Evolutionary conservation across 2,888 invertebrate genomes (phyloP), one percentile per base, ranked within the genome.

Genomic region (Aradus depressus): DNA sequence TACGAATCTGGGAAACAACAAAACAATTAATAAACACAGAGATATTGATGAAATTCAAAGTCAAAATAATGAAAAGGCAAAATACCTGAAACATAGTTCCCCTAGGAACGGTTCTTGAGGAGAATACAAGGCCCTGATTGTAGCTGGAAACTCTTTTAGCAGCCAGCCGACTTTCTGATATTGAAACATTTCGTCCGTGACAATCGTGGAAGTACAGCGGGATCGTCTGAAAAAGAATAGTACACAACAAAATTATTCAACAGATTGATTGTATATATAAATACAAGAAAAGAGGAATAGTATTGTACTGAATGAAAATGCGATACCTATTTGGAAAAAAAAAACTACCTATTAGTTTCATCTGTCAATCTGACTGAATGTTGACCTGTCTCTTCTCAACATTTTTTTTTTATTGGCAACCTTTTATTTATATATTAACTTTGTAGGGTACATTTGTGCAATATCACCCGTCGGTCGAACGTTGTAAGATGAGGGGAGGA

Each of bases 131-230:
- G 4, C 81, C 90, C 63, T 92, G 84, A 67, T 90, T 86, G 64
- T 88, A 92, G 22, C 91, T 86, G 28, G 81, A 80, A 1, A 78
- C 79, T 45, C 93, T 74, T 60, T 76, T 70, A 0, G 91, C 92
- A 18, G 70, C 68, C 38, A 74, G 70, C 57, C 76, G 76, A 44
- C 75, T 76, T 61, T 80, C 79, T 3, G 72, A 72, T 12, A 77
- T 65, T 4, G 87, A 71, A 57, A 92, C 78, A 68, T 93, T 89
- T 60, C 81, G 76, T 1, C 92, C 92, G 63, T 87, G 88, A 60
- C 84, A 76, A 59, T 84, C 84, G 44, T 59, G 59, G 41, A 62
- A 60, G 43, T 55, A 52, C 14, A 59, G 51, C 14, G 58, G 50
- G 5, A 53, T 51, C 19, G 42, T 41, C 54, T 42, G 28, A 6